Evolutionary conservation across 2,113 vertebrate species (phyloP).

Genomic region (Anolis sagrei): DNA sequence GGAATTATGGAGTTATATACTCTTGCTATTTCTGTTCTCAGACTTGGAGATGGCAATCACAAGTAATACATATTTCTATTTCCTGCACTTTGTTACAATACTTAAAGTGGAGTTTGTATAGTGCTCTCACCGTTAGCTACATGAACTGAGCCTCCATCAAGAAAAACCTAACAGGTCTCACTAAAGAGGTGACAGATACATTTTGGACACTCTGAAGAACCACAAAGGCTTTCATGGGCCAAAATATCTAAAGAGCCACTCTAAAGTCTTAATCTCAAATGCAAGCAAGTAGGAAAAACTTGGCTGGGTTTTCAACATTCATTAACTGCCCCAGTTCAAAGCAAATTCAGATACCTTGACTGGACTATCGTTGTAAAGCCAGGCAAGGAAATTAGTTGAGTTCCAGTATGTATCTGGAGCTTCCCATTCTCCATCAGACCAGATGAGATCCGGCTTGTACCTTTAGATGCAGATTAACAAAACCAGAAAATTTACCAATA

Average conservation of each 20-base stretch:
- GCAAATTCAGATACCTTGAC: conserved; percentile 83
- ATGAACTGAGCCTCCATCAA: background rate
- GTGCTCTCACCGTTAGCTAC: background rate
- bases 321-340: background rate
- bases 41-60: background rate
- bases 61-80: background rate
- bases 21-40: too few relatives aligned
- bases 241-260: background rate
- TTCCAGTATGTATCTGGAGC: conserved; percentile 95
- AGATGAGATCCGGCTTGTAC: conserved; percentile 93
- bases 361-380: conserved; percentile 97
- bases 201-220: background rate
- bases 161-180: background rate
- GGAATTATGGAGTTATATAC: too few relatives aligned
- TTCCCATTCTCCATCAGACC: conserved; percentile 98
- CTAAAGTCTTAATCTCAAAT: background rate
- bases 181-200: background rate
- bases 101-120: background rate
- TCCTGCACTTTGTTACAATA: background rate
- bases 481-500: conserved; percentile 24
- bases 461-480: conserved; percentile 64
- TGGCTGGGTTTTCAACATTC: too few relatives aligned
- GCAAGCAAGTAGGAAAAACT: background rate
- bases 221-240: background rate
- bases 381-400: conserved; percentile 91